Conservation (phyloP, 2,888 invertebrate species). For the Polydrusus pterygomalis region DNA sequence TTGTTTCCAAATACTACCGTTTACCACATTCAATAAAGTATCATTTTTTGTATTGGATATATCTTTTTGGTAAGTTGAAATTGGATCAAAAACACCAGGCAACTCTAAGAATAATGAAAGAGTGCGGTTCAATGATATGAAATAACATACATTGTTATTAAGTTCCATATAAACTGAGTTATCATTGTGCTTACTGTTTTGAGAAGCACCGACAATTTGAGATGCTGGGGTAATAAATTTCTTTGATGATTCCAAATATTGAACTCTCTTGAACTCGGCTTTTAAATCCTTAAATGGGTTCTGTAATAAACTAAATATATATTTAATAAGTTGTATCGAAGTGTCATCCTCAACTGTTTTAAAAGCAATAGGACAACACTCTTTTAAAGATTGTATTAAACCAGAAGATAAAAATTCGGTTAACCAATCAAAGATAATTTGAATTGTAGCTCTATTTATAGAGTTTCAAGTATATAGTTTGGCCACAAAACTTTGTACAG, state of each 20-base stretch:
- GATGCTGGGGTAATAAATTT: constrained; percentile 3
- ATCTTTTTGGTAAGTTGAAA: constrained; percentile 7
- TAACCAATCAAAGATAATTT: no score
- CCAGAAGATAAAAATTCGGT: no score
- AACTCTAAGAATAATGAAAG: constrained; percentile 23
- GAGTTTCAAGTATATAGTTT: no score
- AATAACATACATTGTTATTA: constrained; percentile 20
- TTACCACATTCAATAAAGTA: not conserved
- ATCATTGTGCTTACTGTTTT: not conserved
- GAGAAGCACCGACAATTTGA: not conserved
- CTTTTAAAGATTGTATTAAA: no score
- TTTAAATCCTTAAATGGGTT: constrained; percentile 38
- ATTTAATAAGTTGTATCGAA: no score
- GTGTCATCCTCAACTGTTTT: no score
- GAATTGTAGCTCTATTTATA: no score
- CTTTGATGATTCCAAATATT: constrained; percentile 39
- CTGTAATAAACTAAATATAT: constrained; percentile 1
- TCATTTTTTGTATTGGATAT: constrained; percentile 16
- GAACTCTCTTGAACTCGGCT: constrained; percentile 42
- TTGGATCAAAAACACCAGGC: constrained; percentile 12
- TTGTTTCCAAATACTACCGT: constrained; percentile 33
- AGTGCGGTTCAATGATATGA: constrained; percentile 1
- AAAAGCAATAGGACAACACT: no score
- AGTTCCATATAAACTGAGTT: not conserved
- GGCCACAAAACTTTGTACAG: no score